Percentiles rank a stretch among this genome's conserved stretches.
phyloP scores from a whole-genome alignment of 2,888 invertebrate genomes.

The Vesta saturnalis region DNA sequence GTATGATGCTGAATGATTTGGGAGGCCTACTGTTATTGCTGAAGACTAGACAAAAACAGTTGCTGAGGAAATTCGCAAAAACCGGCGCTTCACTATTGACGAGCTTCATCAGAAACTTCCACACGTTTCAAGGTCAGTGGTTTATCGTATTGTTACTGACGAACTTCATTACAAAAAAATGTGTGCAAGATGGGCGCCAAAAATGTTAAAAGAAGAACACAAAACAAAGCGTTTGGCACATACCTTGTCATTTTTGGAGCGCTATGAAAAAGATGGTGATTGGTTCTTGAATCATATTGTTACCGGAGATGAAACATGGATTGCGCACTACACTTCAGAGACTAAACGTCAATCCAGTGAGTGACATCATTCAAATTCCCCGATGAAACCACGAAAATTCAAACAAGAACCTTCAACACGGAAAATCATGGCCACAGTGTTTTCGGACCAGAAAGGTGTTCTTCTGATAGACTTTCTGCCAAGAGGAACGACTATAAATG shows the following conservation, averaged over 20 bases:
- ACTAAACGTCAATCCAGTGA: neutral
- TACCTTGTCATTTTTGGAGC: constrained; percentile 13
- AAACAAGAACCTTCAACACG: constrained; percentile 4
- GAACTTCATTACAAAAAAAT: too few relatives aligned
- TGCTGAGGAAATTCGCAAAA: too few relatives aligned
- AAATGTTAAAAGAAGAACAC: too few relatives aligned
- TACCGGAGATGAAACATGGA: neutral
- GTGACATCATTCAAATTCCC: constrained; percentile 5
- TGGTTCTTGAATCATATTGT: neutral
- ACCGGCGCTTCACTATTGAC: too few relatives aligned
- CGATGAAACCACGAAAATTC: constrained; percentile 1
- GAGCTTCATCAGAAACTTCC: too few relatives aligned
- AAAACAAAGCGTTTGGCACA: constrained; percentile 8
- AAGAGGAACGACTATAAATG: constrained; percentile 7
- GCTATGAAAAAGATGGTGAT: neutral
- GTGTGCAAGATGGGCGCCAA: too few relatives aligned
- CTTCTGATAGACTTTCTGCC: constrained; percentile 1
- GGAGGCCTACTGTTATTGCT: too few relatives aligned
- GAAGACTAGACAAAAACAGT: too few relatives aligned
- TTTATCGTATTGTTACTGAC: too few relatives aligned
- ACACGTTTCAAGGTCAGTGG: too few relatives aligned
- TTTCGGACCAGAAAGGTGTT: constrained; percentile 1
- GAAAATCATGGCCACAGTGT: neutral
- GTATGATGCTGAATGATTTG: too few relatives aligned
- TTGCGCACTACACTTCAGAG: too few relatives aligned